Conservation (phyloP, 2,888 invertebrate species). For the Anodontia alba region DNA sequence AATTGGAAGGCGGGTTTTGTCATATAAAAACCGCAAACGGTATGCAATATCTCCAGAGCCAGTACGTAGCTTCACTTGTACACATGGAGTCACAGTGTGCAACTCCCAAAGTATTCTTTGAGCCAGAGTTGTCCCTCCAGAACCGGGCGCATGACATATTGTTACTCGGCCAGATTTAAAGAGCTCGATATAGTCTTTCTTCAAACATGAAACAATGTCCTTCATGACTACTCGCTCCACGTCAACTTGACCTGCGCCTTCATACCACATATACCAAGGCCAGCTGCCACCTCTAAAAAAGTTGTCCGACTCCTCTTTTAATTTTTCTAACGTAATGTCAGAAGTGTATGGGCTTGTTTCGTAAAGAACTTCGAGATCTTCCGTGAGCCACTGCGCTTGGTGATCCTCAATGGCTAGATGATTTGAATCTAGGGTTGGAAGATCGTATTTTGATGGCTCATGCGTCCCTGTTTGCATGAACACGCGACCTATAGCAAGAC, state of each 20-base stretch:
- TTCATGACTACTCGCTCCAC: constrained; percentile 53
- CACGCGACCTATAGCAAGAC: background rate
- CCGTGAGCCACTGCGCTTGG: constrained; percentile 38
- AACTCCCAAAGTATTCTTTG: constrained; percentile 68
- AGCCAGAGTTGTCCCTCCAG: constrained; percentile 68
- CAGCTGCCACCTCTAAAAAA: constrained; percentile 67
- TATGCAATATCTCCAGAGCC: constrained; percentile 43
- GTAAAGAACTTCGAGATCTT: constrained; percentile 54
- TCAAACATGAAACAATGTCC: constrained; percentile 35
- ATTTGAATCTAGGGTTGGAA: background rate
- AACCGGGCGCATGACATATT: constrained; percentile 65
- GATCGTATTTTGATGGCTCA: background rate
- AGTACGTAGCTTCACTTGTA: constrained; percentile 51
- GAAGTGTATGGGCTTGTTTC: background rate
- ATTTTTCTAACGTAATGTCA: constrained; percentile 30
- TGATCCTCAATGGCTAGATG: constrained; percentile 6
- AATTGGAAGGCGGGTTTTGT: constrained; percentile 59
- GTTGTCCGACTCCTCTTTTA: constrained; percentile 57
- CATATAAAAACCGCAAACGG: constrained; percentile 53
- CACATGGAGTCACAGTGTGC: constrained; percentile 57
- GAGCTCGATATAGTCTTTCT: constrained; percentile 18
- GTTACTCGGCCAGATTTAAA: constrained; percentile 54
- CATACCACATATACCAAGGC: constrained; percentile 66
- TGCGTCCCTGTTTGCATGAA: background rate
- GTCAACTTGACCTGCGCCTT: constrained; percentile 56